Evolutionary conservation across 1,140 invertebrate species (phyloP).

Genomic region (Temnothorax curvispinosus): DNA sequence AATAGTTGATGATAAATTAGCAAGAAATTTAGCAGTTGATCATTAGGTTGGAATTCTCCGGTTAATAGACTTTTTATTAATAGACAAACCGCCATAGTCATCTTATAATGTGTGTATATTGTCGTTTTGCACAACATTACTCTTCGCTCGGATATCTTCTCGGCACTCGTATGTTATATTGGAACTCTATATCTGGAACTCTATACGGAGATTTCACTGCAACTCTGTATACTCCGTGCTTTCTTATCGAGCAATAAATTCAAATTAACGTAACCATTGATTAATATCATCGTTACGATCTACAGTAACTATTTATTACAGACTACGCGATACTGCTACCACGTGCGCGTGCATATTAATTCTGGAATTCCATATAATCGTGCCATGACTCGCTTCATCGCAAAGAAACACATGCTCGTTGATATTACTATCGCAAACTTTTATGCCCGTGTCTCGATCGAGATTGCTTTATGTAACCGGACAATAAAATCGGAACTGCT

Average conservation of each 20-base stretch:
- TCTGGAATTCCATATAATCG: slow-evolving; percentile 48
- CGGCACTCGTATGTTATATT: slow-evolving; percentile 10
- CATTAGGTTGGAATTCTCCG: background rate
- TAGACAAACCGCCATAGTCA: background rate
- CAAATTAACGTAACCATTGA: slow-evolving; percentile 50
- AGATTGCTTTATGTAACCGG: slow-evolving; percentile 34
- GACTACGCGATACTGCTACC: slow-evolving; percentile 17
- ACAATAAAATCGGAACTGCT: background rate
- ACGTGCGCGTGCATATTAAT: slow-evolving; percentile 36
- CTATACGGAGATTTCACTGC: background rate
- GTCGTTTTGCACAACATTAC: slow-evolving; percentile 57
- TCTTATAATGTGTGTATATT: background rate
- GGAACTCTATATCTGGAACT: slow-evolving; percentile 7
- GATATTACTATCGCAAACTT: slow-evolving; percentile 53
- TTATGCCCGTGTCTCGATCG: slow-evolving; percentile 26
- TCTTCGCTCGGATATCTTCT: background rate
- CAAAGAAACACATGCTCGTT: slow-evolving; percentile 48
- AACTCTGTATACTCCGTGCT: background rate
- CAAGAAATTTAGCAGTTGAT: background rate
- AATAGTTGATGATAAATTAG: background rate
- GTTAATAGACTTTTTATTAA: background rate
- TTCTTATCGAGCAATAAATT: slow-evolving; percentile 55
- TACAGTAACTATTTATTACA: slow-evolving; percentile 45
- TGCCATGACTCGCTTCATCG: slow-evolving; percentile 37
- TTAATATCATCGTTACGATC: slow-evolving; percentile 52